Base-by-base conservation (phyloP, 2,113 vertebrate genomes). In the Jaculus jaculus region DNA sequence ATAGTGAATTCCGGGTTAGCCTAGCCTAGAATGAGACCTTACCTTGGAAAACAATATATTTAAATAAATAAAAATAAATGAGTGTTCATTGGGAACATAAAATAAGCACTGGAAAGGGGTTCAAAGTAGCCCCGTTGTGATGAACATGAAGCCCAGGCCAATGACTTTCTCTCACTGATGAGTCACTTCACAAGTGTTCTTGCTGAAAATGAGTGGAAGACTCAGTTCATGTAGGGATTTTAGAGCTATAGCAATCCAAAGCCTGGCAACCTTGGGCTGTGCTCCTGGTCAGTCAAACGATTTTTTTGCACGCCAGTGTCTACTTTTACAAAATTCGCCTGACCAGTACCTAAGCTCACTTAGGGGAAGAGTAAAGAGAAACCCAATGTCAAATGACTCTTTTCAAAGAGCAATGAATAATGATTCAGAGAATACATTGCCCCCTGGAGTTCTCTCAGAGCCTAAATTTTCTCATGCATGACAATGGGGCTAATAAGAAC, bases 121-220 rank as follows among this genome's bases (percentile, higher is more conserved):
- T 97, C 96, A 94, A 71, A 86, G 87, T 86, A 94, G 88, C 88
- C 87, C 94, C 91, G 73, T 97, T 93, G 93, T 93, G 86, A 86
- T 66, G 89, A 96, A 93, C 90, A 61, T 77, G 93, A 95, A 97
- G 94, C 96, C 96, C 95, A 97, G 94, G 97, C 96, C 90, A 89
- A 92, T 94, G 92, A 89, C 91, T 51, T 42, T 79, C 79, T 68
- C 88, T 89, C 51, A 61, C 47, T 58, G 80, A 34, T 47, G 65
- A 34, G 82, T 28, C 34, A 30, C 69, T 97, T 97, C 96, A 85
- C 65, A 37, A 61, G 91, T 84, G 77, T 97, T 95, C 92, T 96
- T 78, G 32, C 73, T 83, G 89, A 54, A 42, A 23, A 61, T 78
- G 71, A 90, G 78, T 5, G 60, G 90, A 90, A 89, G 54, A 54